These are phyloP conservation scores for Patella vulgata DNA, from an alignment of 1,140 invertebrate genomes.

Conservation along the genomic window DNA sequence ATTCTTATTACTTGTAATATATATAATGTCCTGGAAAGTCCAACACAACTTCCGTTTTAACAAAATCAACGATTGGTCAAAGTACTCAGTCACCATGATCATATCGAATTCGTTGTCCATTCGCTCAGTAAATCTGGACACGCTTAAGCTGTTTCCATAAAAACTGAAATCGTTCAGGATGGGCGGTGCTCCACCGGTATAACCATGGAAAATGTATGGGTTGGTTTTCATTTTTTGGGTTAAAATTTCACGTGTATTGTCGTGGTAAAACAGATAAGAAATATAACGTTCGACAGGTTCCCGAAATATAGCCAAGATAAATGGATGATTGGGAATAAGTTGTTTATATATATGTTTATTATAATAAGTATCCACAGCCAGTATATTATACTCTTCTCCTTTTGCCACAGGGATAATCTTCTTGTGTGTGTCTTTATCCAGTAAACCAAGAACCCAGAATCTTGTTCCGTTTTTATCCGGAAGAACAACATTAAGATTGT, in stretches of 20 bases:
- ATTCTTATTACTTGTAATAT: too few species aligned
- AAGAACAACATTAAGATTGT: conserved; percentile 44
- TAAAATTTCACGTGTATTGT: conserved; percentile 35
- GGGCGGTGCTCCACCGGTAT: conserved; percentile 44
- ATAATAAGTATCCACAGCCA: conserved; percentile 40
- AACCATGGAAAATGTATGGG: conserved; percentile 21
- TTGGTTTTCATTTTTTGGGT: conserved; percentile 16
- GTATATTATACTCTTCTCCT: conserved; percentile 19
- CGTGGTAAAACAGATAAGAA: conserved; percentile 45
- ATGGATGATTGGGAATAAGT: conserved; percentile 23
- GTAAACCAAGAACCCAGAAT: conserved; percentile 31
- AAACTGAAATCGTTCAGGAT: conserved; percentile 25
- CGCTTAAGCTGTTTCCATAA: conserved; percentile 6
- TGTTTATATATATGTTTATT: conserved; percentile 26
- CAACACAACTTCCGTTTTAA: too few species aligned
- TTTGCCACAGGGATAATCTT: conserved; percentile 1
- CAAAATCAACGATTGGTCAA: conserved; percentile 71
- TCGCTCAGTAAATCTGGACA: conserved; percentile 14
- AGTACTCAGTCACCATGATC: conserved; percentile 69
- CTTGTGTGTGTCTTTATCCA: conserved; percentile 2
- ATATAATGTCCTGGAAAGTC: too few species aligned
- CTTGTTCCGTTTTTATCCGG: conserved; percentile 25
- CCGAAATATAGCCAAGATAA: conserved; percentile 46
- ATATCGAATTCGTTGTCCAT: conserved; percentile 67
- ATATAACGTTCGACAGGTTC: conserved; percentile 45